Percentiles rank a stretch among this genome's conserved stretches.
phyloP scores from a whole-genome alignment of 2,888 invertebrate genomes.

The Drosophila hamatofila region DNA sequence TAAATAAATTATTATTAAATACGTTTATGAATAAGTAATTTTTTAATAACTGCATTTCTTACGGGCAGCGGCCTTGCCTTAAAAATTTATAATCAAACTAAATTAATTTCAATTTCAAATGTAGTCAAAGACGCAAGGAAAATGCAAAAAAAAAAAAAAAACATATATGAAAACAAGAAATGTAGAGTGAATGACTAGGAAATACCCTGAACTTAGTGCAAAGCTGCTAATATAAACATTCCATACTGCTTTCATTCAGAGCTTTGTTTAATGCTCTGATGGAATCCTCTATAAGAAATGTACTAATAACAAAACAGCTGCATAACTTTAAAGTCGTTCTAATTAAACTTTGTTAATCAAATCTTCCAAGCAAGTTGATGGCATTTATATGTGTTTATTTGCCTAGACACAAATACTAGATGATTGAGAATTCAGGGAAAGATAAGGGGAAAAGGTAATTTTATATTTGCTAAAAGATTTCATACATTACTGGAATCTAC shows the following conservation, averaged over 20 bases:
- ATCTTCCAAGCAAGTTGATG: too few species aligned
- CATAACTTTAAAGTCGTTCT: not conserved
- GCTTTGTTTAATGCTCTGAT: too few species aligned
- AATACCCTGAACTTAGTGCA: not conserved
- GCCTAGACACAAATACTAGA: not conserved
- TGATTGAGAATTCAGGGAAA: too few species aligned
- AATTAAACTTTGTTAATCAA: not conserved
- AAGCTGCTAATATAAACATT: too few species aligned
- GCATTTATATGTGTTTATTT: not conserved
- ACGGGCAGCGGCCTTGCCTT: not conserved
- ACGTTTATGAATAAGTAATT: conserved; percentile 33
- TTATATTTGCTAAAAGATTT: not conserved
- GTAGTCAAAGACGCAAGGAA: not conserved
- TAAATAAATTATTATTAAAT: conserved; percentile 34
- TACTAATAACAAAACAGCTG: too few species aligned
- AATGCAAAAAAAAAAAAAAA: not conserved
- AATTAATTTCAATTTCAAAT: not conserved
- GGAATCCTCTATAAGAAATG: too few species aligned
- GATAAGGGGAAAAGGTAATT: not conserved
- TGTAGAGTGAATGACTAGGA: not conserved
- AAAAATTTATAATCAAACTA: not conserved
- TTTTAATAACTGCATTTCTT: conserved; percentile 19
- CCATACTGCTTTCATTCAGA: too few species aligned
- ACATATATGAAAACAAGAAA: not conserved
- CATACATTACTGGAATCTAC: too few species aligned